Base-by-base conservation (phyloP, 1,140 invertebrate species). In the Caenorhabditis remanei region DNA sequence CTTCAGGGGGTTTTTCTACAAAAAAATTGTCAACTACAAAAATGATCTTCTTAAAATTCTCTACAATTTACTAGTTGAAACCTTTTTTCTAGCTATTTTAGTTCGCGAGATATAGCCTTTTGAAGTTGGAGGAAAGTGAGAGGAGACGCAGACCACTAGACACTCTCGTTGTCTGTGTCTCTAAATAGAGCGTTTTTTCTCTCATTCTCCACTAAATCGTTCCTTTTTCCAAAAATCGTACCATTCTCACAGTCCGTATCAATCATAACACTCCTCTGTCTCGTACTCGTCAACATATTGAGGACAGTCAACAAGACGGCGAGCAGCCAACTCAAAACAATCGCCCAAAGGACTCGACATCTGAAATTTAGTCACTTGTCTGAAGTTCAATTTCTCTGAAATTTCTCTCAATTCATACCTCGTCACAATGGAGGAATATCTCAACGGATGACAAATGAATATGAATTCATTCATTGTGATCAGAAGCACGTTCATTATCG, bases 391-490 rank as follows among this genome's bases (percentile, higher is more conserved):
- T 32, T 32, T 32, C 32, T 32, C 32, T 32, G 16, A 84, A 24
- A 16, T 9, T 32, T 21, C 16, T 43, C 40, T 79, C 0, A 5
- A 46, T 24, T 75, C n/a, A 13, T 55, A 79, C 87, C 85, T 87
- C 32, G 87, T 87, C 6, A 87, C 85, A 55, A 87, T 53, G 13
- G 61, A 79, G 16, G 65, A 58, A 21, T 87, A 87, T 46, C 87
- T 53, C 19, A 87, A 67, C n/a, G 87, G 87, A 85, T 85, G 43
- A 21, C 83, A 79, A 21, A 87, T 86, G 84, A 84, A 89, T 48
- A 87, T 65, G 46, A 85, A 88, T 83, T 89, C 88, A 53, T 89
- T 89, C 43, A 84, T 48, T 19, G 88, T 89, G 56, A 89, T 84
- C 32, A 89, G 46, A 2, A 83, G 32, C 0, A 89, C 50, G 50